These are phyloP conservation scores for Pelodiscus sinensis DNA, from an alignment of 2,113 vertebrate species.

Conservation along the genomic window DNA sequence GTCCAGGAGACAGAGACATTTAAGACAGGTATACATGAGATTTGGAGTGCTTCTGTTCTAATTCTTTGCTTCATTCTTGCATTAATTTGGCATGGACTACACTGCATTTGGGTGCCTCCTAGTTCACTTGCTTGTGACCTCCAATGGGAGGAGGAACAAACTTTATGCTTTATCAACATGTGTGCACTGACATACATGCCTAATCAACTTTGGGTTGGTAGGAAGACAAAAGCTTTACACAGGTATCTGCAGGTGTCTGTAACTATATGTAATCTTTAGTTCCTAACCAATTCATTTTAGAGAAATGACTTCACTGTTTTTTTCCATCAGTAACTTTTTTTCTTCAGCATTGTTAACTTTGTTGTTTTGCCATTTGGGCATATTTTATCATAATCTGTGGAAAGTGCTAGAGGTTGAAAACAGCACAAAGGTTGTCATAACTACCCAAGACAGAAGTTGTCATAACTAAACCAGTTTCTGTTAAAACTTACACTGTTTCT, in stretches of 20 bases:
- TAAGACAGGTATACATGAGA: neutral
- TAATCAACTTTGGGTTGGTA: neutral
- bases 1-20: neutral
- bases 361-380: neutral
- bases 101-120: neutral
- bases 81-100: neutral
- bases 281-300: neutral
- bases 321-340: rapidly evolving
- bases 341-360: neutral
- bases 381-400: neutral
- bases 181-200: neutral
- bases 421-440: neutral
- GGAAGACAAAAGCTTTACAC: neutral
- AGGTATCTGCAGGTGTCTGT: neutral
- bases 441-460: neutral
- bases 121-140: neutral
- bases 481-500: neutral
- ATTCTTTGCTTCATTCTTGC: neutral
- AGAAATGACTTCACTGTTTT: neutral
- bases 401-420: no score
- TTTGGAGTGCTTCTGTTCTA: neutral
- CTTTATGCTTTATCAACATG: neutral
- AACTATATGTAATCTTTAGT: neutral
- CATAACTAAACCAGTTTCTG: neutral
- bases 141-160: neutral